A percentile compares a stretch with the other conserved stretches of the same genome.
Evolutionary conservation across 2,888 invertebrate species (phyloP).

Genomic region (Criorhina ranunculi): DNA sequence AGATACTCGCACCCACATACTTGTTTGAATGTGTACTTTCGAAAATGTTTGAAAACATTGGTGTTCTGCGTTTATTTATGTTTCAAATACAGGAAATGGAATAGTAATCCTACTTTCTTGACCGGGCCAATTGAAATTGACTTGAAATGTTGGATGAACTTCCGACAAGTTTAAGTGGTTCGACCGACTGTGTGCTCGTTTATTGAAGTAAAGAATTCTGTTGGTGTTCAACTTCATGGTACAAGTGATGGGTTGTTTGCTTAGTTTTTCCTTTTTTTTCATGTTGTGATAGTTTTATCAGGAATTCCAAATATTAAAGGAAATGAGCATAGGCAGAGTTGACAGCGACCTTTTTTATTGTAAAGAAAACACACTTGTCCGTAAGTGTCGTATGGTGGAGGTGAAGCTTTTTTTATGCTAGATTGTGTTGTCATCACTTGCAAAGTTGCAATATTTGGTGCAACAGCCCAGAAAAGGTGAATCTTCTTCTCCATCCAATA

Average conservation of each 20-base stretch:
- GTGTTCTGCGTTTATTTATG: constrained; percentile 3
- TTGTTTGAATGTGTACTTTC: constrained; percentile 15
- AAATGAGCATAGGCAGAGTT: too few species aligned
- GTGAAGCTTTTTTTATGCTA: too few species aligned
- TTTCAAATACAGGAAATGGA: constrained; percentile 15
- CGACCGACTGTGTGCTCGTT: background rate
- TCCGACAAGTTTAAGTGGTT: constrained; percentile 25
- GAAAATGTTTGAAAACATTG: constrained; percentile 16
- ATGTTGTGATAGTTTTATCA: background rate
- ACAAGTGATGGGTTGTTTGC: constrained; percentile 12
- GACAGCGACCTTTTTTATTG: too few species aligned
- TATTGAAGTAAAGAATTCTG: background rate
- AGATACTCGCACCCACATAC: background rate
- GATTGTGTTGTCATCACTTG: too few species aligned
- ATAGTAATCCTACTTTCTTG: constrained; percentile 14
- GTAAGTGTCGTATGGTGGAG: too few species aligned
- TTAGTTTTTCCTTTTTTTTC: constrained; percentile 2
- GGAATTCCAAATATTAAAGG: background rate
- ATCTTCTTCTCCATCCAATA: too few species aligned
- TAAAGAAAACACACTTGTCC: too few species aligned
- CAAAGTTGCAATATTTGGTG: too few species aligned
- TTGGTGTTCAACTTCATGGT: background rate
- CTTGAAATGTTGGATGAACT: constrained; percentile 1
- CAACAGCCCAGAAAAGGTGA: too few species aligned
- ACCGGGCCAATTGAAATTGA: constrained; percentile 24